phyloP scores from a whole-genome alignment of 92 coral and sea anemone species.

The Isaurus tuberculatus region DNA sequence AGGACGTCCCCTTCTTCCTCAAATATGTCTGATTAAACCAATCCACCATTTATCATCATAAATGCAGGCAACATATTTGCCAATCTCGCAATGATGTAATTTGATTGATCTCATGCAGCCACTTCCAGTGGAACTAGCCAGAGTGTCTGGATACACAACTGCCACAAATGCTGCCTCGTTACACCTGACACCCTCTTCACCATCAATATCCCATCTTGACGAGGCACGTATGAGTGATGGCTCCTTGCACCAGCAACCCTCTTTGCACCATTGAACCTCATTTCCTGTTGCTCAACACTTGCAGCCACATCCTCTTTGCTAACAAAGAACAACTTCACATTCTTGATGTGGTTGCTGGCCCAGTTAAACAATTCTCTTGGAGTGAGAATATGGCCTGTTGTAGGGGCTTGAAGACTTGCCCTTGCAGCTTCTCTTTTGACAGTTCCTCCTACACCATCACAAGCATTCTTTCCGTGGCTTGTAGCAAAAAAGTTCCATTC shows the following conservation, averaged over 20 bases:
- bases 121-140: slow-evolving; percentile 37
- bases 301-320: slow-evolving; percentile 18
- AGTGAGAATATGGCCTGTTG: slow-evolving; percentile 15
- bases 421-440: slow-evolving; percentile 49
- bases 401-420: slow-evolving; percentile 43
- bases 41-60: slow-evolving; percentile 43
- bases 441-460: slow-evolving; percentile 51
- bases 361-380: slow-evolving; percentile 24
- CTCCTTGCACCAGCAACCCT: slow-evolving; percentile 21
- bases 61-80: slow-evolving; percentile 37
- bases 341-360: slow-evolving; percentile 25
- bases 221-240: slow-evolving; percentile 8
- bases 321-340: no score
- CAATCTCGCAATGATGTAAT: slow-evolving; percentile 23
- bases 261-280: neutral
- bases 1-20: slow-evolving; percentile 17
- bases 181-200: slow-evolving; percentile 39
- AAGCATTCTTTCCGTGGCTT: no score
- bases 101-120: neutral
- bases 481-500: no score
- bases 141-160: slow-evolving; percentile 20
- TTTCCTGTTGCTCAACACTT: slow-evolving; percentile 12
- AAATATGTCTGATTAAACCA: slow-evolving; percentile 31
- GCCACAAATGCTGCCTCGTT: slow-evolving; percentile 33
- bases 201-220: slow-evolving; percentile 26